Evolutionary conservation across 1,140 invertebrate genomes (phyloP), one percentile per base, ranked within the genome.

Genomic region (Aphaenogaster ashmeadi): DNA sequence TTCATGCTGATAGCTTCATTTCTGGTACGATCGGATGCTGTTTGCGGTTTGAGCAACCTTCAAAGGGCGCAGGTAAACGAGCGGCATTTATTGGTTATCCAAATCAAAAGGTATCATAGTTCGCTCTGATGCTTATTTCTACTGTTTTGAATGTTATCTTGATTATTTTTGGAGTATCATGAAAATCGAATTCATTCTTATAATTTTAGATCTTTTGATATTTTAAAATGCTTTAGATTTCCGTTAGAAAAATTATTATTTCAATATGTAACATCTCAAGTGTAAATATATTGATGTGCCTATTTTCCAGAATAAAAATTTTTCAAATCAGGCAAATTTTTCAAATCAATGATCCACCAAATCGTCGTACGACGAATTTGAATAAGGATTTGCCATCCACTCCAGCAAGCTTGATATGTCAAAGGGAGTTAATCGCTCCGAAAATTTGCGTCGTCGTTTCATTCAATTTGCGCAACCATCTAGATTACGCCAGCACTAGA

Each of bases 1-100:
- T 80, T 81, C 66, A 81, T 71, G 66, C 56, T 81, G 66, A 71
- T 81, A 33, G 62, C 64, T 81, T 81, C 79, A 81, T 81, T 81
- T 81, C 79, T 52, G 21, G 8, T 71, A 81, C 50, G 50, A 81
- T 81, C 50, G n/a, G 50, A 69, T 47, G 50, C 64, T 58, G 79
- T 81, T 81, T 81, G 66, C 27, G 52, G 66, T 81, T 71, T 33
- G 50, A 81, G 13, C 33, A 81, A 71, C 33, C 36, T 36, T 71
- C 52, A 71, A 81, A 81, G 64, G 15, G 15, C 13, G n/a, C 47
- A 54, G 15, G 38, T 18, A 71, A 71, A 71, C 9, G 66, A 81
- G 21, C 13, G 11, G 3, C 11, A 71, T 56, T 56, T 81, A 56
- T 81, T 58, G 50, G 1, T 66, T 79, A n/a, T 71, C 15, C 9